These are phyloP conservation scores for Lasaia peninsularis DNA, from an alignment of 1,140 invertebrate genomes.

Conservation along the genomic window DNA sequence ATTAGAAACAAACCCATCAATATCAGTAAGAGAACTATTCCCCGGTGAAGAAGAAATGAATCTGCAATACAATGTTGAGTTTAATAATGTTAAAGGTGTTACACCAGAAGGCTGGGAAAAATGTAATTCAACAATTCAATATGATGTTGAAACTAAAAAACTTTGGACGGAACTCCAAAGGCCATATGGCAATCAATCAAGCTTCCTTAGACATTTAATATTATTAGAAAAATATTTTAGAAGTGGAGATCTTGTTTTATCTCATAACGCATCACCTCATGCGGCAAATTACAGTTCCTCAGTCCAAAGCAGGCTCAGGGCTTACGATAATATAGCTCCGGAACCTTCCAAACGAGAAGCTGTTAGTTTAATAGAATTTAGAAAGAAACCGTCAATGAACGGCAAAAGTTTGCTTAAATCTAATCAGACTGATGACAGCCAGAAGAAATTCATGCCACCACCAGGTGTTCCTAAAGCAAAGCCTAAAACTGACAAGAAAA, in stretches of 20 bases:
- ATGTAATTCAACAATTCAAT: slow-evolving; percentile 86
- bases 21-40: slow-evolving; percentile 87
- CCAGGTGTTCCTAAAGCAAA: slow-evolving; percentile 46
- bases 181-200: slow-evolving; percentile 90
- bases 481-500: slow-evolving; percentile 51
- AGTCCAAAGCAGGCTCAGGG: slow-evolving; percentile 86
- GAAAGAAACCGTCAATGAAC: slow-evolving; percentile 61
- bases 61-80: slow-evolving; percentile 85
- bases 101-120: slow-evolving; percentile 90
- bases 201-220: slow-evolving; percentile 88
- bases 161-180: slow-evolving; percentile 89
- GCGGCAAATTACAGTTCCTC: slow-evolving; percentile 87
- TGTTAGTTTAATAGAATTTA: slow-evolving; percentile 62
- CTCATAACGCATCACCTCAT: slow-evolving; percentile 84
- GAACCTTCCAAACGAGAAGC: slow-evolving; percentile 40
- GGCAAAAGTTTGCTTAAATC: slow-evolving; percentile 72
- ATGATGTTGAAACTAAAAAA: slow-evolving; percentile 87
- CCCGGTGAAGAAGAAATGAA: slow-evolving; percentile 89
- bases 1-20: slow-evolving; percentile 86
- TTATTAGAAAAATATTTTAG: slow-evolving; percentile 89
- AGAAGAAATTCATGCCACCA: slow-evolving; percentile 63
- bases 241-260: slow-evolving; percentile 85
- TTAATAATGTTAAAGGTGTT: slow-evolving; percentile 81
- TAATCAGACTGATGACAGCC: slow-evolving; percentile 49
- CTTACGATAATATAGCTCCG: slow-evolving; percentile 81